phyloP scores from a whole-genome alignment of 2,888 invertebrate species.

The Meloe dianella region DNA sequence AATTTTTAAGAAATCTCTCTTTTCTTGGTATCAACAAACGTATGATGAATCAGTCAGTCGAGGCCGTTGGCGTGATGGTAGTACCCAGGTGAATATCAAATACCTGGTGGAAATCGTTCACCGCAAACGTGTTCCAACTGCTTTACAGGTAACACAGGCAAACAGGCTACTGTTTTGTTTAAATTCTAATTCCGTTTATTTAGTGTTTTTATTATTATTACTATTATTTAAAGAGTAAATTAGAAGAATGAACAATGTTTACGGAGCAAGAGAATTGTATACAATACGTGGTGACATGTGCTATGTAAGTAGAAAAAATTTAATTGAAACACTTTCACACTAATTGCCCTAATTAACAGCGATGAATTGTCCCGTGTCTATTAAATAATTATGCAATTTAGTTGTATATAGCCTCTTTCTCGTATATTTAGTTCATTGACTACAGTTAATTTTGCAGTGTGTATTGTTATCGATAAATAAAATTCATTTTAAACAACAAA shows the following conservation, averaged over 20 bases:
- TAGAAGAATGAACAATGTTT: constrained; percentile 47
- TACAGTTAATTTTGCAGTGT: background rate
- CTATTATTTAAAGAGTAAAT: background rate
- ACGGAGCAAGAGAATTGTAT: constrained; percentile 45
- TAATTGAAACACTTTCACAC: constrained; percentile 13
- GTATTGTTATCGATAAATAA: background rate
- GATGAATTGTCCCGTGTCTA: background rate
- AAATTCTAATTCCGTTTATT: background rate
- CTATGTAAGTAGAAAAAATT: constrained; percentile 47
- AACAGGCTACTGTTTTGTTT: background rate
- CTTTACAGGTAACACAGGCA: constrained; percentile 8
- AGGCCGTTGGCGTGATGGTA: constrained; percentile 11
- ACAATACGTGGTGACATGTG: constrained; percentile 47
- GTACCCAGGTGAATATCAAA: constrained; percentile 9
- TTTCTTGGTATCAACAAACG: constrained; percentile 4
- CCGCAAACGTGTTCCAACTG: constrained; percentile 19
- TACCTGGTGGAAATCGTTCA: constrained; percentile 24
- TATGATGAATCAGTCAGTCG: constrained; percentile 24
- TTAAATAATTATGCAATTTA: constrained; percentile 10
- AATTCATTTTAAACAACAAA: background rate
- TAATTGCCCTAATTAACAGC: constrained; percentile 12
- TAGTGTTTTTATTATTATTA: background rate
- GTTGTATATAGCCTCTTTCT: background rate
- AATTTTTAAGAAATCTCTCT: background rate
- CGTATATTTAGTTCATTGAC: background rate